Evolutionary conservation across 1,140 invertebrate genomes (phyloP), one percentile per base, ranked within the genome.

Genomic region (Diploscapter pachys): DNA sequence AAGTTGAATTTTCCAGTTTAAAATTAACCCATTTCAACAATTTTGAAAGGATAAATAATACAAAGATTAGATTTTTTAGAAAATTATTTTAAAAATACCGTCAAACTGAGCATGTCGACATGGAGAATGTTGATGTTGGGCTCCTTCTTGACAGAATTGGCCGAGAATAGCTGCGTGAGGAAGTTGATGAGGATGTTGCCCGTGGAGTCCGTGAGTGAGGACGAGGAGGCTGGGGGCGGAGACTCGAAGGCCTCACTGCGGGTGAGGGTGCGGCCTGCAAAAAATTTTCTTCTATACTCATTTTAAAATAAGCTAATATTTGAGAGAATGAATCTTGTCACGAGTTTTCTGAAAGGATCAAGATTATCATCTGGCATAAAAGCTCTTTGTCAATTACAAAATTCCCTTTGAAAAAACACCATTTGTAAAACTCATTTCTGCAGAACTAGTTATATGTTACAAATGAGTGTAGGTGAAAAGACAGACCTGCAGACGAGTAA

Each of bases 21-120:
- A 31, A 31, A 31, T 31, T 31, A 31, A 31, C 31, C 31, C 31
- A 31, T 31, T 31, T 31, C 31, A 31, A 31, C 31, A 31, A 31
- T 31, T 31, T 31, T 31, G 31, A 31, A 31, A 31, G 31, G 31
- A 31, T 31, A 31, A 31, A 31, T 31, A 31, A 31, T 31, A 31
- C 31, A 31, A 31, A 31, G 31, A 1, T 31, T 31, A 31, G 9
- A 59, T 74, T 62, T 48, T n/a, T 59, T 8, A 74, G 50, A 11
- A 73, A 55, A 4, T n/a, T 70, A 31, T 31, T 31, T 31, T 31
- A 31, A 31, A 31, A 31, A 51, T 49, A 81, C 79, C 53, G 82
- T 79, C 31, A 84, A 59, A 9, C 66, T 76, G 52, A 85, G 72
- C 79, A 84, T 85, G 64, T 84, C 83, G 8, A 85, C 73, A 62